Conservation (phyloP, 2,888 invertebrate species). For the Zygogramma bicolorata region DNA sequence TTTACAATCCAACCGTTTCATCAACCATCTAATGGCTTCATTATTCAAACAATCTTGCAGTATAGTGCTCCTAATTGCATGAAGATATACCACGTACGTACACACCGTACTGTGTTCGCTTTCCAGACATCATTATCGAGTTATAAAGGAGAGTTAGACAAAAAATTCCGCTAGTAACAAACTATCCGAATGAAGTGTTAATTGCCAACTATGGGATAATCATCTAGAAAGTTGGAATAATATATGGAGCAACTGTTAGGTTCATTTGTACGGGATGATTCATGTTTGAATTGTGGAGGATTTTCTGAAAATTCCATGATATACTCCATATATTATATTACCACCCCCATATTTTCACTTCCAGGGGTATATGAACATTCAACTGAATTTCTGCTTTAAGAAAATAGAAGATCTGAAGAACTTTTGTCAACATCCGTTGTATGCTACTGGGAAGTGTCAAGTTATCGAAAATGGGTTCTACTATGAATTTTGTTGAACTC, state of each 20-base stretch:
- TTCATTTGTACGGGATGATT: background rate
- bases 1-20: conserved; percentile 12
- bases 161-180: background rate
- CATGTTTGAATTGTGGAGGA: too few species aligned
- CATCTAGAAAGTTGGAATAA: conserved; percentile 1
- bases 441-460: too few species aligned
- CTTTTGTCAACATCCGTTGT: too few species aligned
- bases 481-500: too few species aligned
- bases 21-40: conserved; percentile 19
- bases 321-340: too few species aligned
- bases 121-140: background rate
- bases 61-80: conserved; percentile 13
- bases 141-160: background rate
- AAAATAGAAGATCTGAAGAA: too few species aligned
- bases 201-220: background rate
- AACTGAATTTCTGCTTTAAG: too few species aligned
- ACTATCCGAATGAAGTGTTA: background rate
- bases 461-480: too few species aligned
- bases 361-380: too few species aligned
- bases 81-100: background rate
- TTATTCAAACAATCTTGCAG: conserved; percentile 21
- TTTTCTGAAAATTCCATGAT: too few species aligned
- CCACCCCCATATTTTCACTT: too few species aligned
- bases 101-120: background rate
- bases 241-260: background rate